phyloP scores from a whole-genome alignment of 1,140 invertebrate genomes.

The Pseudachorutes palmiensis region DNA sequence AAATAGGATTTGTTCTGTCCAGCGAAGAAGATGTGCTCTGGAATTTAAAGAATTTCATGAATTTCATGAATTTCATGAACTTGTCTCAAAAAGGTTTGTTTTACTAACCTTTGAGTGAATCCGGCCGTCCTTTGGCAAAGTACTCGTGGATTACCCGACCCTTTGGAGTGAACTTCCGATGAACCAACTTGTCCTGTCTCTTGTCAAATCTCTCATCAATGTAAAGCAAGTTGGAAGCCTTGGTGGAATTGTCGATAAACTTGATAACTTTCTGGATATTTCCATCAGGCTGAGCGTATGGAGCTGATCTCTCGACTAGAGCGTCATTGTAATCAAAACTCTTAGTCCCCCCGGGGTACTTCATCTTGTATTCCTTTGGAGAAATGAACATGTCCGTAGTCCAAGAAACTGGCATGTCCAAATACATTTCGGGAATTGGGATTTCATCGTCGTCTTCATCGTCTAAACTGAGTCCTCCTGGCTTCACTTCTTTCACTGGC shows the following conservation, averaged over 20 bases:
- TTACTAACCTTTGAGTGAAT: conserved; percentile 53
- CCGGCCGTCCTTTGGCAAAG: conserved; percentile 59
- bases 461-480: conserved; percentile 36
- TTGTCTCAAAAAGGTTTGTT: neutral
- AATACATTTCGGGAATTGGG: conserved; percentile 57
- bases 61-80: too few relatives aligned
- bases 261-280: conserved; percentile 58
- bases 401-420: conserved; percentile 74
- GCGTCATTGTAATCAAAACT: conserved; percentile 63
- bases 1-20: conserved; percentile 49
- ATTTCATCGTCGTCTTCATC: conserved; percentile 42
- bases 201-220: conserved; percentile 63
- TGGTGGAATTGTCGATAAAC: conserved; percentile 54
- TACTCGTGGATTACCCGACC: conserved; percentile 54
- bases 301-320: conserved; percentile 65
- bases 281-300: conserved; percentile 62
- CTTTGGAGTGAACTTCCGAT: conserved; percentile 52
- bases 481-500: conserved; percentile 38
- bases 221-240: conserved; percentile 51
- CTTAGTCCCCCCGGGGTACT: conserved; percentile 65
- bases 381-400: conserved; percentile 60
- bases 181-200: conserved; percentile 57
- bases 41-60: conserved; percentile 37
- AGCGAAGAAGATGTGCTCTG: conserved; percentile 55
- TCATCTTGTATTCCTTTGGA: conserved; percentile 57